Base-by-base conservation (phyloP, 2,113 vertebrate genomes). In the Chloebia gouldiae region DNA sequence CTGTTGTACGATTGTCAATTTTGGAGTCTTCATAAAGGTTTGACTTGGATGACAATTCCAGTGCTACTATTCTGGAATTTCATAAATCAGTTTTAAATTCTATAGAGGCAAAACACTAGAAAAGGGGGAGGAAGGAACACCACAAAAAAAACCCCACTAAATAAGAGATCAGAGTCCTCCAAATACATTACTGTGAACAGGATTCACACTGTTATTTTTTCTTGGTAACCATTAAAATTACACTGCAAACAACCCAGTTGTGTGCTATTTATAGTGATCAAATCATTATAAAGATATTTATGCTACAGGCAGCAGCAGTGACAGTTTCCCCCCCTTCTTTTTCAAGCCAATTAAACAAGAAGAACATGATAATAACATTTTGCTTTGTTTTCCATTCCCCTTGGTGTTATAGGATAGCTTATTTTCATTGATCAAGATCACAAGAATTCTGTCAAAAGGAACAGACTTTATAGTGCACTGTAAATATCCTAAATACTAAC, bases 211-310 rank as follows among this genome's bases (percentile, higher is more conserved):
- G 35, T 54, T 94, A 51, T 66, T 94, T 95, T 90, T 64, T 50
- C n/a, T 84, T 86, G 63, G 65, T 61, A 96, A 82, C 56, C 76
- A 75, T 65, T 88, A 88, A 94, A 89, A 86, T 73, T 45, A 77
- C n/a, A 76, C 42, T 85, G 77, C 91, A 96, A 70, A 82, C 54
- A 85, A 81, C 28, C 72, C 90, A 92, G 49, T 53, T 96, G 91
- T 92, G 75, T 86, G 84, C 83, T 94, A 89, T 76, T 83, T 92
- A 94, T 91, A 96, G 83, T 72, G 16, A 72, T 68, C 64, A 88
- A 88, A 91, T 89, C 24, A 77, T 86, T 88, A 93, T 77, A 88
- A 93, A 81, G 73, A 89, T 11, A 4, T 72, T 80, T 92, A 77
- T 70, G 78, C 42, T 81, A 95, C 60, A 61, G n/a, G 76, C 92